Percentiles rank a stretch among this genome's conserved stretches.
Evolutionary conservation across 1,140 invertebrate species (phyloP).

Genomic region (Condylostylus longicornis): DNA sequence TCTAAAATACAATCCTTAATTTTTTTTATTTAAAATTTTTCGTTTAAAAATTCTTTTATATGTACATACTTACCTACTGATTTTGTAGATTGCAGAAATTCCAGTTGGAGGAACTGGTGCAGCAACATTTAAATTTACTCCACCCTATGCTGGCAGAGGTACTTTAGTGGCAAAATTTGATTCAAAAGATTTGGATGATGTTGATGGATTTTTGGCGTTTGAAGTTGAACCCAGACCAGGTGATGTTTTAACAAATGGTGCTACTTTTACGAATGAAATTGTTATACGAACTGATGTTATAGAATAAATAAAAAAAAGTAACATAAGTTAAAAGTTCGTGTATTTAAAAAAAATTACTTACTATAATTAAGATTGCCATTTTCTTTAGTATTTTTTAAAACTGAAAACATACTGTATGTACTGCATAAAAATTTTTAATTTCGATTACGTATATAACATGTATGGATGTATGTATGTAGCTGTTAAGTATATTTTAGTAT

Average conservation of each 20-base stretch:
- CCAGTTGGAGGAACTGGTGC: constrained; percentile 45
- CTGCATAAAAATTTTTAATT: no score
- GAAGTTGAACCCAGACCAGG: constrained; percentile 34
- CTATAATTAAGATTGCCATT: no score
- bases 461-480: no score
- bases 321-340: no score
- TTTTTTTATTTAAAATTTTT: background rate
- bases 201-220: constrained; percentile 60
- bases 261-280: constrained; percentile 21
- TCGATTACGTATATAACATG: no score
- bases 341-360: no score
- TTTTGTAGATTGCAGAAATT: constrained; percentile 32
- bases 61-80: no score
- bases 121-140: constrained; percentile 53
- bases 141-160: constrained; percentile 51
- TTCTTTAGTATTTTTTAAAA: no score
- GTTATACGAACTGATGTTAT: constrained; percentile 26
- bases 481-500: no score
- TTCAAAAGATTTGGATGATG: constrained; percentile 65
- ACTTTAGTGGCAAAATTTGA: constrained; percentile 68
- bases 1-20: background rate
- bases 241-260: constrained; percentile 21
- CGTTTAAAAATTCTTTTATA: no score
- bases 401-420: no score
- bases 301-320: constrained; percentile 14